Evolutionary conservation across 1,140 invertebrate genomes (phyloP), one percentile per base, ranked within the genome.

Genomic region (Zeugodacus cucurbitae): DNA sequence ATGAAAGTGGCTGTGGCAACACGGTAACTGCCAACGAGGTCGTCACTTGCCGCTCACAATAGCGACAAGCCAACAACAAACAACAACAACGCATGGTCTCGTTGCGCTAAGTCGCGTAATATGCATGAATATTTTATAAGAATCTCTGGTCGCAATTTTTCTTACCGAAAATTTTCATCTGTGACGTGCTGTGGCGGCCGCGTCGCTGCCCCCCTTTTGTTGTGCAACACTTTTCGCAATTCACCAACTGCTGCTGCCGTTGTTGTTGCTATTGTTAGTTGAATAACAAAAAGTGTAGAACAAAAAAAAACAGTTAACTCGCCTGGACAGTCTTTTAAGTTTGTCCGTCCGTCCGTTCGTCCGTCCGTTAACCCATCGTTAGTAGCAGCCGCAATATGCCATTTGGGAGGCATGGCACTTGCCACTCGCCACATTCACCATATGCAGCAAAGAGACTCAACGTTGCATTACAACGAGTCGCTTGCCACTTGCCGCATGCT

Each of bases 81-180:
- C 74, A 26, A 10, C 37, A 44, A 44, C 6, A 22, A 22, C 74
- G 41, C 22, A 78, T 44, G 37, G n/a, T n/a, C 74, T 54, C 74
- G 74, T 82, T 29, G 17, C 44, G 41, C 41, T 54, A 54, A 58
- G 48, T 86, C 85, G 85, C 85, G 85, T 86, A 86, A 86, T 86
- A 86, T 86, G 54, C 85, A 86, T 86, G 57, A 86, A 86, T 86
- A 59, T 86, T 86, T 86, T 86, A 86, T 86, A 86, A 59, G 85
- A 86, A 86, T 86, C 85, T 86, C 85, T 86, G 48, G 85, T 86
- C 57, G 85, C 85, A 86, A 86, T 57, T 86, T 86, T 59, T 86
- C 85, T 59, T 58, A 22, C 32, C 85, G 29, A 86, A 62, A 82
- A 82, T 82, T 82, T 82, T 54, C 74, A 82, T 48, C 22, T 82